Evolutionary conservation across 2,797 vertebrate genomes (phyloP).

Genomic region (Danionella dracula): DNA sequence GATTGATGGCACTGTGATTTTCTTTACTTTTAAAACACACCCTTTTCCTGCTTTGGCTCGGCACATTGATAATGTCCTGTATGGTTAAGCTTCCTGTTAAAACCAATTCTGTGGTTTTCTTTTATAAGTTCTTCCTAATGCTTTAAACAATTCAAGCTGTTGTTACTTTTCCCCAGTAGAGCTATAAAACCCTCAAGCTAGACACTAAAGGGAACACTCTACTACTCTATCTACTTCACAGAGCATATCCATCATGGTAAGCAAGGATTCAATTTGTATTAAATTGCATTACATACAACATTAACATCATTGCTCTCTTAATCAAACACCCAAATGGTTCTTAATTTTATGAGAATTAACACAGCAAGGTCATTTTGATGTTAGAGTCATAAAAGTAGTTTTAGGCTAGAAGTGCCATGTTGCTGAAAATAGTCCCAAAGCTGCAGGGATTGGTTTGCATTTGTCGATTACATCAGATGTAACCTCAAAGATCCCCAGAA

Average conservation of each 20-base stretch:
- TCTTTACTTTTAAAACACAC: background rate
- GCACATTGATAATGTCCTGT: background rate
- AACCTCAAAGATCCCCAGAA: conserved; percentile 17
- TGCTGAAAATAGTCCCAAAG: conserved; percentile 14
- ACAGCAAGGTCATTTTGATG: background rate
- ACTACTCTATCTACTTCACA: background rate
- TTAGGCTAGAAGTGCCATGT: background rate
- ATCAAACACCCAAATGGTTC: background rate
- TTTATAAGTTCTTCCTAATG: conserved; percentile 6
- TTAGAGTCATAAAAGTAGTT: background rate
- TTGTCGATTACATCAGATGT: conserved; percentile 17
- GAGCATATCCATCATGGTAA: background rate
- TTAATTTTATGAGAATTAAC: background rate
- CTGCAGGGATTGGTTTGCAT: background rate
- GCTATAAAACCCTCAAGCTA: background rate
- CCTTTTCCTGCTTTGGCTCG: background rate
- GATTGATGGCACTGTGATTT: background rate
- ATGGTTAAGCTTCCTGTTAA: background rate
- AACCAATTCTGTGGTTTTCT: background rate
- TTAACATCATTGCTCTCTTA: background rate
- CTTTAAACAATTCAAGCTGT: background rate
- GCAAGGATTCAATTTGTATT: background rate
- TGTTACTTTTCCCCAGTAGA: background rate
- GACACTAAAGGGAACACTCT: too few relatives aligned
- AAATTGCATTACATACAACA: background rate